phyloP scores from a whole-genome alignment of 1,140 invertebrate genomes.

The Heliconius congener region DNA sequence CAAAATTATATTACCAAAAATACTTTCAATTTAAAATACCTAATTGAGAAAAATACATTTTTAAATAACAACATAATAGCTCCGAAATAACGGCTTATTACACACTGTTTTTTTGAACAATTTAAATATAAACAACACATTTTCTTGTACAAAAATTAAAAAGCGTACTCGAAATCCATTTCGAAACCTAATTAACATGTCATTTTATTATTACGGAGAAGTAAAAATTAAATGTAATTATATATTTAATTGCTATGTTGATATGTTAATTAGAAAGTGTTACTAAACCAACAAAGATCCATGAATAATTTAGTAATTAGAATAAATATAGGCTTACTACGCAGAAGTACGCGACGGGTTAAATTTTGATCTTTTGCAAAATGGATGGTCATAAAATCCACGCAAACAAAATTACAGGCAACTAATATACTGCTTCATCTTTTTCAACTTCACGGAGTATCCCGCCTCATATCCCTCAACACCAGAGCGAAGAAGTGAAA shows the following conservation, averaged over 20 bases:
- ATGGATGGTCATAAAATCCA: no score
- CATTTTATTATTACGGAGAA: constrained; percentile 12
- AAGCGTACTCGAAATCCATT: neutral
- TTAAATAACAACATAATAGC: constrained; percentile 2
- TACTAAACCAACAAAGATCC: neutral
- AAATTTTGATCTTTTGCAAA: no score
- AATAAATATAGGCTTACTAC: neutral
- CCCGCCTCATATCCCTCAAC: no score
- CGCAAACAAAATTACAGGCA: no score
- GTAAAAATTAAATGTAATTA: constrained; percentile 22
- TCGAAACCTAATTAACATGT: constrained; percentile 22
- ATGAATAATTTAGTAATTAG: neutral
- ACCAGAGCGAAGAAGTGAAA: no score
- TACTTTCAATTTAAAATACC: constrained; percentile 11
- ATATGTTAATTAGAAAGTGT: constrained; percentile 32
- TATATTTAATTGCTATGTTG: constrained; percentile 24
- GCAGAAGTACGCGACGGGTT: no score
- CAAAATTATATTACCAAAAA: constrained; percentile 5
- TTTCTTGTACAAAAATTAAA: constrained; percentile 2
- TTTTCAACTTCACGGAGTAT: no score
- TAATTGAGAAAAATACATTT: constrained; percentile 14
- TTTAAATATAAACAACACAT: constrained; percentile 6
- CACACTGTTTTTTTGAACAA: neutral
- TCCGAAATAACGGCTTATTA: neutral
- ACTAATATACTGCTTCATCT: no score